Evolutionary conservation across 1,140 invertebrate species (phyloP).

Genomic region (Camponotus floridanus): DNA sequence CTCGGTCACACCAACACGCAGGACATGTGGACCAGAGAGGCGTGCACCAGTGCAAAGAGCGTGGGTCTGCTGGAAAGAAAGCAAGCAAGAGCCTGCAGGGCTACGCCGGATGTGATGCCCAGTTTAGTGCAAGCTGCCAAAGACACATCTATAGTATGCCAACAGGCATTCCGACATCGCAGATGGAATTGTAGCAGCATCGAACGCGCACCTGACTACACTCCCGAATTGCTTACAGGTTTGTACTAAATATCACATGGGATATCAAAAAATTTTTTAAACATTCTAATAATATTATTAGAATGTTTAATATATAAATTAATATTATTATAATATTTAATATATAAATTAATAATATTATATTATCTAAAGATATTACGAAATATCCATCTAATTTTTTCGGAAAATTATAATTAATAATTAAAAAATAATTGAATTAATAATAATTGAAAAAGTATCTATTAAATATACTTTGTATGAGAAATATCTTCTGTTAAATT

Average conservation of each 20-base stretch:
- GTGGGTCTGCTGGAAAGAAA: conserved; percentile 87
- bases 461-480: not conserved
- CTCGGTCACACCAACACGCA: conserved; percentile 81
- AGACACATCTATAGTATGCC: conserved; percentile 90
- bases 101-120: conserved; percentile 90
- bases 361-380: not conserved
- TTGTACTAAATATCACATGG: conserved; percentile 18
- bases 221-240: conserved; percentile 93
- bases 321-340: too few species aligned
- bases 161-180: conserved; percentile 90
- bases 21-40: conserved; percentile 81
- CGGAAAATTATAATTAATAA: not conserved
- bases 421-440: too few species aligned
- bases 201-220: conserved; percentile 89
- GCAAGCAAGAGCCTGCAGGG: conserved; percentile 89
- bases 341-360: too few species aligned
- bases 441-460: not conserved
- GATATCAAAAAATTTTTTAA: not conserved
- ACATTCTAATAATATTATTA: not conserved
- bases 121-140: conserved; percentile 91
- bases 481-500: not conserved
- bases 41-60: conserved; percentile 86
- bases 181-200: conserved; percentile 96
- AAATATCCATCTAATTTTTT: not conserved
- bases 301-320: too few species aligned